Conservation (phyloP, 2,888 invertebrate genomes). For the Amblyjoppa fuscipennis region DNA sequence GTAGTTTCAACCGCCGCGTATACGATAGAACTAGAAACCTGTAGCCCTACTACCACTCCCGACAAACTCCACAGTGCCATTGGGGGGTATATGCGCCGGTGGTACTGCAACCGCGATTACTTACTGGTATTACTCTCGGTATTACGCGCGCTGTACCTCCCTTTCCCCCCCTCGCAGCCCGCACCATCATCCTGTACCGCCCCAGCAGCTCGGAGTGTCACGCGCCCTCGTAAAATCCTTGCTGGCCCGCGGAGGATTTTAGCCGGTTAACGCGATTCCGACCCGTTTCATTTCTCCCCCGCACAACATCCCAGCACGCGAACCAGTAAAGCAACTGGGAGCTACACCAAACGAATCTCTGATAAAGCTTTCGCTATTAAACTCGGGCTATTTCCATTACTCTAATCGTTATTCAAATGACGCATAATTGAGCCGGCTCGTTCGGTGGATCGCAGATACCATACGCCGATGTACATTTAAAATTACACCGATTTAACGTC, state of each 20-base stretch:
- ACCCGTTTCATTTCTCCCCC: slow-evolving; percentile 33
- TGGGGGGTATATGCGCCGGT: slow-evolving; percentile 34
- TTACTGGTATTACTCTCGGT: slow-evolving; percentile 70
- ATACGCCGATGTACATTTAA: slow-evolving; percentile 12
- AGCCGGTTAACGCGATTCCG: slow-evolving; percentile 54
- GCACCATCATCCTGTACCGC: not conserved
- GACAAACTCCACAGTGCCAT: slow-evolving; percentile 41
- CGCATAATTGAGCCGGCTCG: slow-evolving; percentile 27
- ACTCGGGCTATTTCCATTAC: slow-evolving; percentile 51
- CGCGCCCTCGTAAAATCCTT: slow-evolving; percentile 68
- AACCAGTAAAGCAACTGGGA: slow-evolving; percentile 33
- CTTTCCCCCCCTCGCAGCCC: not conserved
- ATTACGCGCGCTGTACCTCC: slow-evolving; percentile 56
- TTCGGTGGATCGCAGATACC: not conserved
- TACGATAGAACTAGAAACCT: slow-evolving; percentile 40
- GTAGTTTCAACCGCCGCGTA: slow-evolving; percentile 52
- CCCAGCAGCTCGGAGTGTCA: slow-evolving; percentile 60
- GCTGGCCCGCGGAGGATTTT: slow-evolving; percentile 49
- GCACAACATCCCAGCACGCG: slow-evolving; percentile 34
- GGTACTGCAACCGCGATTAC: slow-evolving; percentile 68
- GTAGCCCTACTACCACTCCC: slow-evolving; percentile 29
- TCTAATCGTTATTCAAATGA: slow-evolving; percentile 51
- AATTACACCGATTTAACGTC: slow-evolving; percentile 9
- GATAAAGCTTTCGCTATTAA: slow-evolving; percentile 51
- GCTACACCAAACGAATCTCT: slow-evolving; percentile 39